Evolutionary conservation across 2,113 vertebrate species (phyloP).

Genomic region (Pyrgilauda ruficollis): DNA sequence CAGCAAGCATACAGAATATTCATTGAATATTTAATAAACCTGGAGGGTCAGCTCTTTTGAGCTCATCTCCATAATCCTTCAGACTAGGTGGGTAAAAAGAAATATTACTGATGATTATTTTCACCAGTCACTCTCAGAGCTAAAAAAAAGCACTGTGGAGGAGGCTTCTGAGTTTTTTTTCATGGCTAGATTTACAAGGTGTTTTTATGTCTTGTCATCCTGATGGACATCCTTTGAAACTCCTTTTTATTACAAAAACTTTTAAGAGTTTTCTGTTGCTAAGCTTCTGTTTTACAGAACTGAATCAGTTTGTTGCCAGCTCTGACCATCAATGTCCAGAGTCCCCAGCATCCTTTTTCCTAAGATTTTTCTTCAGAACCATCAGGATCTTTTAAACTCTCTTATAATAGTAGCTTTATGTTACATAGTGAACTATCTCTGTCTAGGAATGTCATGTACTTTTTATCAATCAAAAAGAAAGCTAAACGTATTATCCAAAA

Average conservation of each 20-base stretch:
- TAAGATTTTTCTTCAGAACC: not conserved
- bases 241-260: not conserved
- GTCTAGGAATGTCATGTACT: not conserved
- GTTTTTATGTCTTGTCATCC: not conserved
- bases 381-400: not conserved
- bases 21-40: slow-evolving; percentile 76
- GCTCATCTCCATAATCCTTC: slow-evolving; percentile 78
- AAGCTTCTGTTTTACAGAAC: not conserved
- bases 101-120: slow-evolving; percentile 21
- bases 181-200: not conserved
- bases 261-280: not conserved
- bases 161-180: not conserved
- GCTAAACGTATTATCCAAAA: not conserved
- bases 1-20: slow-evolving; percentile 48
- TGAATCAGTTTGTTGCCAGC: not conserved
- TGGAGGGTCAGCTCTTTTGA: slow-evolving; percentile 73
- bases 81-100: slow-evolving; percentile 52
- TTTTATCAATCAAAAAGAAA: not conserved
- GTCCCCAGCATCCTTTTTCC: not conserved
- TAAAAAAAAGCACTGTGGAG: not conserved
- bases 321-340: not conserved
- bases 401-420: not conserved
- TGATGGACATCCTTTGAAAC: not conserved
- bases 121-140: not conserved
- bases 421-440: not conserved